Evolutionary conservation across 2,113 vertebrate species (phyloP).

Genomic region (Mus pahari): DNA sequence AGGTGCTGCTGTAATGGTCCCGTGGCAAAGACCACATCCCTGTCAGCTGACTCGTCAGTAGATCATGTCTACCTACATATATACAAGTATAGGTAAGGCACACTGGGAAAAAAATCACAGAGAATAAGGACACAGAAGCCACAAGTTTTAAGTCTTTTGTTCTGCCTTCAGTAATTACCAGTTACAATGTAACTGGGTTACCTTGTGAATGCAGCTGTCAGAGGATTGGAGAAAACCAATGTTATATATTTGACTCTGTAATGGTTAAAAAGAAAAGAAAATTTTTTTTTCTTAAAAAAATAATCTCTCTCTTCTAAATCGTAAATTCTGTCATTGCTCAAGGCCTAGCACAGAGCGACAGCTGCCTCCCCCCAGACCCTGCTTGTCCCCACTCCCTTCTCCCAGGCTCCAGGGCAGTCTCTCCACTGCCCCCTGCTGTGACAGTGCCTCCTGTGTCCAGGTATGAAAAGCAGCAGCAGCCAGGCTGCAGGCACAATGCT

Average conservation of each 20-base stretch:
- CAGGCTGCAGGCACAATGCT: neutral
- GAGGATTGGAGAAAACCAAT: neutral
- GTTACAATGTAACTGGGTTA: neutral
- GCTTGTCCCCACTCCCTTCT: accelerated
- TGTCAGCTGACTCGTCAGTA: neutral
- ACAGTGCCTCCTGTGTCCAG: accelerated
- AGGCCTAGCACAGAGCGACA: neutral
- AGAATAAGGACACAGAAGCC: neutral
- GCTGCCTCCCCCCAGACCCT: accelerated
- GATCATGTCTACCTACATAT: accelerated
- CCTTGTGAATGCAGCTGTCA: neutral
- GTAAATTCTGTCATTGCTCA: too few species aligned
- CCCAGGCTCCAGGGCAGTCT: too few species aligned
- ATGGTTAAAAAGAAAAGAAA: neutral
- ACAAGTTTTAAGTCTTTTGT: neutral
- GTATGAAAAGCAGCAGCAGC: neutral
- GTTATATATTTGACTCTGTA: neutral
- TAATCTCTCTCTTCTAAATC: neutral
- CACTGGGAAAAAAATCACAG: too few species aligned
- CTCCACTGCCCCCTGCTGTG: accelerated
- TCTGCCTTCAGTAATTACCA: neutral
- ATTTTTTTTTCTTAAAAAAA: neutral
- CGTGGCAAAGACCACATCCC: too few species aligned
- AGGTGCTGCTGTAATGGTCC: neutral
- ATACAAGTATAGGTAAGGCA: accelerated